Evolutionary conservation across 2,797 vertebrate species (phyloP), one percentile per base, ranked within the genome.

Genomic region (Lagocephalus sceleratus): DNA sequence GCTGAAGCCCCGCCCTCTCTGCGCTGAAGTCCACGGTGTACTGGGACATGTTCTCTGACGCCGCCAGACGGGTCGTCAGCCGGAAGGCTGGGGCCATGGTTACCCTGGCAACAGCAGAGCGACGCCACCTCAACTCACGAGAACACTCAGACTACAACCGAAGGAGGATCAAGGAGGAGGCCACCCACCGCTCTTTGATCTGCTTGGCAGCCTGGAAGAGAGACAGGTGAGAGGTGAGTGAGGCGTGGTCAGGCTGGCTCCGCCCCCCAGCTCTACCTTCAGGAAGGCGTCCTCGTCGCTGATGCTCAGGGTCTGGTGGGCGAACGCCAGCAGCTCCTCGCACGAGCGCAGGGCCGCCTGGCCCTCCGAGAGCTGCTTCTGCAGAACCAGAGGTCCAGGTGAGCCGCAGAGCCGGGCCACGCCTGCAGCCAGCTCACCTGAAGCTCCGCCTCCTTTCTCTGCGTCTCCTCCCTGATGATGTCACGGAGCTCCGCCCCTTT

Each of bases 161-260:
- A 6, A 1, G 32, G 11, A 21, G 21, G 3, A 48, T 12, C 12
- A 45, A 45, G 20, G 16, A 11, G 25, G 32, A 46, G 2, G 92
- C 5, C 12, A 92, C 90, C 68, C 90, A 97, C 95, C 94, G 93
- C 91, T 98, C 94, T 88, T 95, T 96, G 92, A 98, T 97, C 88
- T 95, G 92, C 92, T 92, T 96, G 75, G 94, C 88, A 87, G 94
- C 94, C 96, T 98, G 92, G 86, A 86, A 75, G 79, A 81, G 65
- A 82, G 73, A 88, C 23, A 0, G 26, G 26, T 29, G 11, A 29
- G 26, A 29, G 26, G 7, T 1, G 25, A 25, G 8, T 25, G 2
- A 10, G 16, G 16, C 40, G 16, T 17, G 5, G 41, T 11, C 25
- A 6, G 25, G 2, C 26, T 29, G 12, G 11, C 3, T 35, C 12